Conservation (phyloP, 2,888 invertebrate genomes). For the Drosophila merina region DNA sequence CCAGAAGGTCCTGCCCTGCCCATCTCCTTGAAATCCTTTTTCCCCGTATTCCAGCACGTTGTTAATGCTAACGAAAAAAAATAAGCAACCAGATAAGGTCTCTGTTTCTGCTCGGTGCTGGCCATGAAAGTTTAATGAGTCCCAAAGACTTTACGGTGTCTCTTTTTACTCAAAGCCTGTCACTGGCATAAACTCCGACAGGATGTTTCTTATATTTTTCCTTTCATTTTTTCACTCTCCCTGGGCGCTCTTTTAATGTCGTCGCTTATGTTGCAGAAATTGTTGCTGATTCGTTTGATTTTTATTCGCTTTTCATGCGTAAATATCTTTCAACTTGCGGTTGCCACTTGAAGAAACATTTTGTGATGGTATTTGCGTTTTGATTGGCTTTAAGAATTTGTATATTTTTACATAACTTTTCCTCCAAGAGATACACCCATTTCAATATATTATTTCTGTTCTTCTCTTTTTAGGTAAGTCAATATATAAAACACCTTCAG, state of each 20-base stretch:
- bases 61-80: constrained; percentile 4
- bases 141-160: constrained; percentile 29
- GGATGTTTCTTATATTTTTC: constrained; percentile 15
- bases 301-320: constrained; percentile 48
- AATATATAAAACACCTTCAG: neutral
- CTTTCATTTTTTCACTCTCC: constrained; percentile 3
- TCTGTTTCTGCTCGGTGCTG: constrained; percentile 35
- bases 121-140: constrained; percentile 69
- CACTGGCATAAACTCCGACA: constrained; percentile 30
- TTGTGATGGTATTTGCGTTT: neutral
- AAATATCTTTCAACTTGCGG: constrained; percentile 32
- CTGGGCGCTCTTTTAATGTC: constrained; percentile 51
- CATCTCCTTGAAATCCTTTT: constrained; percentile 20
- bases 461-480: constrained; percentile 37
- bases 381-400: neutral
- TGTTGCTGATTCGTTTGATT: constrained; percentile 64
- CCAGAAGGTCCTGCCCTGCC: constrained; percentile 17
- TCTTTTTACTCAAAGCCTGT: constrained; percentile 15
- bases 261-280: constrained; percentile 62
- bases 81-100: constrained; percentile 49
- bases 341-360: constrained; percentile 27
- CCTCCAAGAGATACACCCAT: too few species aligned
- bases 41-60: constrained; percentile 6
- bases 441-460: constrained; percentile 1
- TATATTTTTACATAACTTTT: too few species aligned